phyloP scores from a whole-genome alignment of 2,797 vertebrate species.

The Danio aesculapii region DNA sequence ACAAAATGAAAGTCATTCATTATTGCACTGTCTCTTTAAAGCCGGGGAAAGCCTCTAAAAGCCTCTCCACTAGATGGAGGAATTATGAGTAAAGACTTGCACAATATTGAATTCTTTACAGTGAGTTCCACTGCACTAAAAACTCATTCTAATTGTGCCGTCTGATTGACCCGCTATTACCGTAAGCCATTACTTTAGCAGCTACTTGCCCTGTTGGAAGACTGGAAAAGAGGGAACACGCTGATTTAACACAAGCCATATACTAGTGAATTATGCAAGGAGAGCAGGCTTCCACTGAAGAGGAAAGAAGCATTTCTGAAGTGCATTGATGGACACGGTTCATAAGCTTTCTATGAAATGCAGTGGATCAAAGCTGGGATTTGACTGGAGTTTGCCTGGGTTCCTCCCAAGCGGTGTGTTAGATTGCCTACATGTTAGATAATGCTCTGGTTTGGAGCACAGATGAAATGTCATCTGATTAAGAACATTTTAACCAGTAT shows the following conservation, averaged over 20 bases:
- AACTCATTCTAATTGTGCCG: slow-evolving; percentile 35
- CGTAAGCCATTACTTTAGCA: slow-evolving; percentile 34
- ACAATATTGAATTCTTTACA: slow-evolving; percentile 42
- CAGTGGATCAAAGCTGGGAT: slow-evolving; percentile 47
- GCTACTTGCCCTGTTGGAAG: slow-evolving; percentile 18
- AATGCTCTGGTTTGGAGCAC: slow-evolving; percentile 18
- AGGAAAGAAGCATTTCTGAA: slow-evolving; percentile 46
- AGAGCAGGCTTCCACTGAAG: slow-evolving; percentile 39
- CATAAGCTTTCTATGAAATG: slow-evolving; percentile 48
- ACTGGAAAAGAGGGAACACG: slow-evolving; percentile 12
- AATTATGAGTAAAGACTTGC: slow-evolving; percentile 30
- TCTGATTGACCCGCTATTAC: slow-evolving; percentile 20
- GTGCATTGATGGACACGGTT: slow-evolving; percentile 39
- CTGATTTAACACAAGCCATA: slow-evolving; percentile 55
- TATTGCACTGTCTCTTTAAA: slow-evolving; percentile 20
- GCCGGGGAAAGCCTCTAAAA: slow-evolving; percentile 19
- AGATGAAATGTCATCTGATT: slow-evolving; percentile 38
- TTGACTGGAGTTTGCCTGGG: not conserved
- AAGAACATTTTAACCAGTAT: not conserved
- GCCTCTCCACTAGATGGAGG: slow-evolving; percentile 27
- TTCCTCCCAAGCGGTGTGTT: slow-evolving; percentile 20
- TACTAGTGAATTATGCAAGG: slow-evolving; percentile 54
- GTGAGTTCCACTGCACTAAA: slow-evolving; percentile 34
- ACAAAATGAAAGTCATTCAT: slow-evolving; percentile 35
- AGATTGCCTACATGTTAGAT: slow-evolving; percentile 40